A percentile compares a stretch with the other conserved stretches of the same genome.
These are phyloP conservation scores for Clarias macrocephalus DNA, from an alignment of 2,113 vertebrate genomes.

Conservation along the genomic window DNA sequence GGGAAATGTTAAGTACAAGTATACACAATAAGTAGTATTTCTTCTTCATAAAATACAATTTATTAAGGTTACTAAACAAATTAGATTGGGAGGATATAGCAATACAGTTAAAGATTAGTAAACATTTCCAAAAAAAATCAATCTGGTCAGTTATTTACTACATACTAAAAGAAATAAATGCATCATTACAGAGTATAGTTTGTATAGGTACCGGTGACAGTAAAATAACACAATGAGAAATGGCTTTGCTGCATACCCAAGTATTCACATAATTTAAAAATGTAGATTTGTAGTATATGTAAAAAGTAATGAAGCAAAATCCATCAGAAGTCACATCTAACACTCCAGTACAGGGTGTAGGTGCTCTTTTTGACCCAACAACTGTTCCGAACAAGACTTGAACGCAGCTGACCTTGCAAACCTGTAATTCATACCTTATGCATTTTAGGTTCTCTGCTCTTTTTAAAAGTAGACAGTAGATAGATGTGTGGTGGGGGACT, in stretches of 20 bases:
- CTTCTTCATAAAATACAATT: background rate
- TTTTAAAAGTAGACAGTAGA: background rate
- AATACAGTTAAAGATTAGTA: background rate
- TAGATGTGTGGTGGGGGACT: background rate
- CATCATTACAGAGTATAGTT: background rate
- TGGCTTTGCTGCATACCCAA: background rate
- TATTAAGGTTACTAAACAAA: background rate
- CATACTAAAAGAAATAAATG: background rate
- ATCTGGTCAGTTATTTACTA: background rate
- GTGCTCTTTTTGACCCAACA: background rate
- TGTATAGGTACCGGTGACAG: background rate
- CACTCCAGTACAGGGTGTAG: background rate
- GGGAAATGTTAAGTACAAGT: background rate
- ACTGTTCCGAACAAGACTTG: too few species aligned
- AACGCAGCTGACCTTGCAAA: background rate
- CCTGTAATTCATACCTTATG: background rate
- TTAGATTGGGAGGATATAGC: background rate
- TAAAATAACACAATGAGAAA: background rate
- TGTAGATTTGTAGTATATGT: background rate
- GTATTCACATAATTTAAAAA: background rate
- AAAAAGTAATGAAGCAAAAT: slow-evolving; percentile 1
- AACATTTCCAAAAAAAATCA: background rate
- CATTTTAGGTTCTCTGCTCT: background rate
- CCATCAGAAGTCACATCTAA: background rate
- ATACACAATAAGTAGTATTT: background rate